Percentiles rank a stretch among this genome's conserved stretches.
Conservation (phyloP, 2,888 invertebrate species). For the Exocentrus adspersus region DNA sequence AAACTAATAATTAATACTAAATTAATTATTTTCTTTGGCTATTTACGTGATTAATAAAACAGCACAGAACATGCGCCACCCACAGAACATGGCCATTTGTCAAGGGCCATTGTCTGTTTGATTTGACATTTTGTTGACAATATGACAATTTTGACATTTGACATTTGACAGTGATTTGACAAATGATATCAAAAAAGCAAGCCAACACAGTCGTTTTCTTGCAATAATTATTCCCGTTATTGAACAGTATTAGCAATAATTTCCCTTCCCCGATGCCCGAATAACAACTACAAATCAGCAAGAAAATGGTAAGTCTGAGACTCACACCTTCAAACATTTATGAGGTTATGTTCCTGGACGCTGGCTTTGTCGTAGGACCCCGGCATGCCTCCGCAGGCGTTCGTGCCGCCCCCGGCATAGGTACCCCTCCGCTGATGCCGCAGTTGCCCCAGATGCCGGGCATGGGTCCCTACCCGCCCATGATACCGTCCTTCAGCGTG, state of each 20-base stretch:
- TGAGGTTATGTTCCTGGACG: slow-evolving; percentile 5
- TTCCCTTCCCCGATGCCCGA: background rate
- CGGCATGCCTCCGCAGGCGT: slow-evolving; percentile 56
- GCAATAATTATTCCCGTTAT: background rate
- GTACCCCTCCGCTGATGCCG: slow-evolving; percentile 66
- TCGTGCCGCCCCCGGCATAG: slow-evolving; percentile 63
- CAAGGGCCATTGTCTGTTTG: no score
- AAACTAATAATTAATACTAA: no score
- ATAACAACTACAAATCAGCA: background rate
- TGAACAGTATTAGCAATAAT: no score
- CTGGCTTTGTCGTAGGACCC: slow-evolving; percentile 47
- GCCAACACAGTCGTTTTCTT: no score
- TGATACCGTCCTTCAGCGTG: slow-evolving; percentile 79
- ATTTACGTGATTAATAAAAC: no score
- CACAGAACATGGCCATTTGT: no score
- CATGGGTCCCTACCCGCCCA: slow-evolving; percentile 66
- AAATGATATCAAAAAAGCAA: no score
- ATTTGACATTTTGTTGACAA: no score
- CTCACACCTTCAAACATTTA: background rate
- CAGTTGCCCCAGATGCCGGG: slow-evolving; percentile 62
- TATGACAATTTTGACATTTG: no score
- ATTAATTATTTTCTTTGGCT: no score
- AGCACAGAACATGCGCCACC: no score
- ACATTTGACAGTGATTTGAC: no score
- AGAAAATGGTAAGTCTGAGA: slow-evolving; percentile 9